Base-by-base conservation (phyloP, 2,797 vertebrate genomes). In the Brachyalestes nurse region DNA sequence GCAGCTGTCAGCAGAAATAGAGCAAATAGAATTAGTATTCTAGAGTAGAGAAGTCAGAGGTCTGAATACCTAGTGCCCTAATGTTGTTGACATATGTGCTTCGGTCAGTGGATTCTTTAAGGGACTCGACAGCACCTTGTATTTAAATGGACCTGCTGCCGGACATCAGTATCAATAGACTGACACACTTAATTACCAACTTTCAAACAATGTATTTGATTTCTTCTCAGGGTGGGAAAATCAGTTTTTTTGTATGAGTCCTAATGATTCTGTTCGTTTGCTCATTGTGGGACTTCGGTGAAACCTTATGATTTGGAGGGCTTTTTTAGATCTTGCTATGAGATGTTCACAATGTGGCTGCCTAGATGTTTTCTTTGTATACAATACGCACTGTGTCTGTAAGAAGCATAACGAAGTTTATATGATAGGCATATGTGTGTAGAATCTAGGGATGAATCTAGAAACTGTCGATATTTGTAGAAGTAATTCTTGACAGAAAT, bases 201-300 rank as follows among this genome's bases (percentile, higher is more conserved):
- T 55, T 75, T 75, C 13, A 64, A 2, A 72, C 66, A 65, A 65
- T 72, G 75, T 69, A 78, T 76, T 79, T 62, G 1, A 73, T 74
- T 82, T 81, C 76, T 78, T 84, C 76, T 79, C 76, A 79, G 79
- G 79, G 70, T 64, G 53, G 76, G 45, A 0, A 34, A 19, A 45
- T 53, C 16, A 1, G 1, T 64, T 62, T 62, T n/a, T 65, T 64
- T 51, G 49, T 7, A 47, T 49, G 25, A n/a, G 65, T 45, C 51
- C 64, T 69, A 71, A 49, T 51, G 13, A 49, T 67, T 51, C 16
- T 23, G 51, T 67, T 55, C 42, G 40, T 34, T 34, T 58, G 51
- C 2, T n/a, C 34, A 69, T 7, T 38, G 38, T 47, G 9, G 72
- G 40, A 70, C 73, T 58, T 66, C 51, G 49, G 16, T 82, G 72